phyloP scores from a whole-genome alignment of 2,888 invertebrate species.

The Aphodius granarius region DNA sequence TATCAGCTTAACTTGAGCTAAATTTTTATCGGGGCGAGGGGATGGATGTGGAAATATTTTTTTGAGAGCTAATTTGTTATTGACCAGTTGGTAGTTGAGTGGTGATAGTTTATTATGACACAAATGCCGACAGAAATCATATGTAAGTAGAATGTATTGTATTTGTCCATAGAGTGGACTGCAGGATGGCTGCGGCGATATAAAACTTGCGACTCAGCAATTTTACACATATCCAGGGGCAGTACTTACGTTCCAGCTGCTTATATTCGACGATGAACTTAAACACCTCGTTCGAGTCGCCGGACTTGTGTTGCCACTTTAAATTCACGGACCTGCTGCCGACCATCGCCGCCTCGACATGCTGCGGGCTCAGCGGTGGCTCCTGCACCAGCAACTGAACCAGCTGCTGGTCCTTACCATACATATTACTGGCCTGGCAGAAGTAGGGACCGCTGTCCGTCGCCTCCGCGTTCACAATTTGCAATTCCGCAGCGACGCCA shows the following conservation, averaged over 20 bases:
- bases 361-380: slow-evolving; percentile 70
- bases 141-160: no score
- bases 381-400: slow-evolving; percentile 76
- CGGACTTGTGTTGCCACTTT: slow-evolving; percentile 73
- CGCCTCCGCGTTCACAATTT: slow-evolving; percentile 69
- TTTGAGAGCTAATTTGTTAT: not conserved
- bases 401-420: slow-evolving; percentile 71
- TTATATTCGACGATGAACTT: slow-evolving; percentile 71
- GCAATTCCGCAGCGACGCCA: slow-evolving; percentile 70
- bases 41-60: not conserved
- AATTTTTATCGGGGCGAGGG: not conserved
- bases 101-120: no score
- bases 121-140: no score
- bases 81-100: no score
- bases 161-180: no score
- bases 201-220: not conserved
- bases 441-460: slow-evolving; percentile 76
- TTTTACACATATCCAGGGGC: not conserved
- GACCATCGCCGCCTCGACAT: slow-evolving; percentile 68
- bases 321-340: slow-evolving; percentile 73
- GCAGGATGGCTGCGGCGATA: not conserved
- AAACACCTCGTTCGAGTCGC: slow-evolving; percentile 70
- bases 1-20: not conserved
- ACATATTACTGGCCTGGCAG: slow-evolving; percentile 76
- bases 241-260: slow-evolving; percentile 62